Evolutionary conservation across 2,797 vertebrate genomes (phyloP).

Genomic region (Synanceia verrucosa): DNA sequence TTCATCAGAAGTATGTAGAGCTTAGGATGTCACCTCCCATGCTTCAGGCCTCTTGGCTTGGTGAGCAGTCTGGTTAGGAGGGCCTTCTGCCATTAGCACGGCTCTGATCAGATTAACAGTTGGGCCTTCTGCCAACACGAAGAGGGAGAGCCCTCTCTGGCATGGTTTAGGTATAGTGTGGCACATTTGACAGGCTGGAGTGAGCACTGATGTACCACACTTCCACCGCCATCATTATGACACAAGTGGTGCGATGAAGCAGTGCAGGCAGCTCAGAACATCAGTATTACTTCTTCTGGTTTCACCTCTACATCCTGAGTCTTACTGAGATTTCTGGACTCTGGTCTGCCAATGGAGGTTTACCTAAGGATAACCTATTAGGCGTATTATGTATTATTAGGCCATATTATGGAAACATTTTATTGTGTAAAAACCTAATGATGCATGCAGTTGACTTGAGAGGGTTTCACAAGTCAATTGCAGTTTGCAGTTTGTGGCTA

Average conservation of each 20-base stretch:
- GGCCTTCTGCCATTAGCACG: conserved; percentile 72
- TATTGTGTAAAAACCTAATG: not conserved
- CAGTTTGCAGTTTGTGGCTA: not conserved
- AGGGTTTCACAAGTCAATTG: not conserved
- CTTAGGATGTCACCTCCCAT: conserved; percentile 64
- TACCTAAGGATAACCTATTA: not conserved
- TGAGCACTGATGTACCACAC: conserved; percentile 62
- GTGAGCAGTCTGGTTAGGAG: conserved; percentile 51
- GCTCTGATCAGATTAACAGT: conserved; percentile 64
- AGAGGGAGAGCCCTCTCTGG: conserved; percentile 42
- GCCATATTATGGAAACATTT: not conserved
- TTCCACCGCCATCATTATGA: conserved; percentile 60
- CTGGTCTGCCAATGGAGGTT: not conserved
- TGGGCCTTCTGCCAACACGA: conserved; percentile 53
- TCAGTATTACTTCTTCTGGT: not conserved
- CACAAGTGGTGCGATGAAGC: conserved; percentile 33
- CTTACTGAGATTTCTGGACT: not conserved
- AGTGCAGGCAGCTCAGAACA: conserved; percentile 18
- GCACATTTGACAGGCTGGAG: conserved; percentile 63
- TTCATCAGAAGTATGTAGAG: conserved; percentile 47
- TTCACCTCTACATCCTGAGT: not conserved
- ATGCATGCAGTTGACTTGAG: not conserved
- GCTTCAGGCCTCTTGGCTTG: conserved; percentile 58
- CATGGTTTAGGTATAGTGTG: conserved; percentile 43
- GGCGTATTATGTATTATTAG: not conserved